Conservation (phyloP, 2,888 invertebrate species). For the Eupithecia abbreviata region DNA sequence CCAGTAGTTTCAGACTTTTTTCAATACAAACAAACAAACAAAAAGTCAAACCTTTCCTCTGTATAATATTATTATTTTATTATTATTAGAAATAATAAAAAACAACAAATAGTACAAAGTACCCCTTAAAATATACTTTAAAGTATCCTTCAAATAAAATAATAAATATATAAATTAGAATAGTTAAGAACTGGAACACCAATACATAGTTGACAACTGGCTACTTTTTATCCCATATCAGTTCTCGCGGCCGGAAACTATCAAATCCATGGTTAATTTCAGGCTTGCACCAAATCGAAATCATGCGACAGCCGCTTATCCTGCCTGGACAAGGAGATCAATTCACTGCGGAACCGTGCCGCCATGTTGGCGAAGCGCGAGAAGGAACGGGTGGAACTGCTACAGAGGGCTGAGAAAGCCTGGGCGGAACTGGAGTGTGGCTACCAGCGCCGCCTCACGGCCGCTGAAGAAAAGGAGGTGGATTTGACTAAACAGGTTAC, state of each 20-base stretch:
- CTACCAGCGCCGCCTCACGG: constrained; percentile 62
- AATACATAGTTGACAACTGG: too few relatives aligned
- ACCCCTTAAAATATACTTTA: too few relatives aligned
- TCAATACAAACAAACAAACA: too few relatives aligned
- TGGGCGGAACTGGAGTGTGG: constrained; percentile 73
- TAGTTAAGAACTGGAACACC: too few relatives aligned
- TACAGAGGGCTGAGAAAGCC: constrained; percentile 72
- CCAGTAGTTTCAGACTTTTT: too few relatives aligned
- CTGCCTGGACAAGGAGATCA: constrained; percentile 56
- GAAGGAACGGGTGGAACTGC: constrained; percentile 63
- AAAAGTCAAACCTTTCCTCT: too few relatives aligned
- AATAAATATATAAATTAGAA: too few relatives aligned
- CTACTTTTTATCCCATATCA: too few relatives aligned
- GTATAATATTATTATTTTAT: too few relatives aligned
- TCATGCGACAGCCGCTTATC: constrained; percentile 58
- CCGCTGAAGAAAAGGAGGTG: constrained; percentile 66
- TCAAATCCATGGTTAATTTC: constrained; percentile 17
- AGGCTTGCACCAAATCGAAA: constrained; percentile 67
- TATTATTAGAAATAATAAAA: too few relatives aligned
- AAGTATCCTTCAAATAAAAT: too few relatives aligned
- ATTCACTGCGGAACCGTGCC: constrained; percentile 62
- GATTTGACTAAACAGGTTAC: constrained; percentile 63
- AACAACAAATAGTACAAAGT: too few relatives aligned
- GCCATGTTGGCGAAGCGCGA: constrained; percentile 63
- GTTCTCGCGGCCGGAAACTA: not conserved